Conservation (phyloP, 2,888 invertebrate genomes). For the Folsomia candida region DNA sequence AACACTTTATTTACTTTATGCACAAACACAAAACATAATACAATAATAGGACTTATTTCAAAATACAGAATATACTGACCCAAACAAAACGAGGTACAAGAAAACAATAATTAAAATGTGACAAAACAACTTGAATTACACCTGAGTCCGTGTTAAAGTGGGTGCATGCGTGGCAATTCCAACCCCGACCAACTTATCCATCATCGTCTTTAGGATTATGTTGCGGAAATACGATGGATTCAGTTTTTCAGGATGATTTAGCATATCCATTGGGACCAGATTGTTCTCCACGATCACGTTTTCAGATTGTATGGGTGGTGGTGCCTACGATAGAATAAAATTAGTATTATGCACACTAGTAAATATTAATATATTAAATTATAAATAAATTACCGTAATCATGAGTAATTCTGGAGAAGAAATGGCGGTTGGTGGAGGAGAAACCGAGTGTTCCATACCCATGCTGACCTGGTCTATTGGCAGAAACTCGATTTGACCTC, state of each 20-base stretch:
- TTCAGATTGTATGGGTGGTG: neutral
- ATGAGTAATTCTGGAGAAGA: no score
- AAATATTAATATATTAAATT: neutral
- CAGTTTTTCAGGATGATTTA: slow-evolving; percentile 7
- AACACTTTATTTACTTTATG: neutral
- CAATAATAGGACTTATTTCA: no score
- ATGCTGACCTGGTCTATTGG: neutral
- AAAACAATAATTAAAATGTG: no score
- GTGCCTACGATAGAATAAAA: neutral
- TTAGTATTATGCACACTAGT: neutral
- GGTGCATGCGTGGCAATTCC: slow-evolving; percentile 8
- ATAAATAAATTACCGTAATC: slow-evolving; percentile 1
- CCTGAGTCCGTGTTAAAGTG: no score
- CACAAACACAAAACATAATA: neutral
- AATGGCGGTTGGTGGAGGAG: no score
- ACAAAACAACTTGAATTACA: no score
- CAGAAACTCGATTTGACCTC: neutral
- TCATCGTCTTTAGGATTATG: slow-evolving; percentile 26
- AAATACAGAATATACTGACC: no score
- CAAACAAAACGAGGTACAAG: no score
- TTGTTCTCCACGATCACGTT: neutral
- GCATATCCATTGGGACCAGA: neutral
- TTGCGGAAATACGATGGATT: slow-evolving; percentile 31
- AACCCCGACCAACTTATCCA: slow-evolving; percentile 28
- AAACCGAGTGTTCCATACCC: no score